A percentile compares a stretch with the other conserved stretches of the same genome.
Evolutionary conservation across 1,140 invertebrate genomes (phyloP).

Genomic region (Drosophila busckii): DNA sequence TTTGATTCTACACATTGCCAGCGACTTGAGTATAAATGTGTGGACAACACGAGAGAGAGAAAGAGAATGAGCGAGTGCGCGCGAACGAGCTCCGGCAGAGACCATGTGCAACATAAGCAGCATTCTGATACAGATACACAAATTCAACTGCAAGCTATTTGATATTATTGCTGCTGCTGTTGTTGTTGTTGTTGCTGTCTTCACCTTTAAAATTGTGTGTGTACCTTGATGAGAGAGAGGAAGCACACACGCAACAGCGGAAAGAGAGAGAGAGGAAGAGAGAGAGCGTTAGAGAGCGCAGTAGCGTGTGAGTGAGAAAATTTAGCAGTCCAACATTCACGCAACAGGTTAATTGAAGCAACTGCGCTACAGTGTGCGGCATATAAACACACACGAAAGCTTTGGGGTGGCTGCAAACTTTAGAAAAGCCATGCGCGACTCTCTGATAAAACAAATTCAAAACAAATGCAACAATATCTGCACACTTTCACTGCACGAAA

Average conservation of each 20-base stretch:
- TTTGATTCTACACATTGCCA: constrained; percentile 16
- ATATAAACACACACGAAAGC: constrained; percentile 6
- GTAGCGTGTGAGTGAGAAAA: too few relatives aligned
- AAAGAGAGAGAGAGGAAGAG: constrained; percentile 2
- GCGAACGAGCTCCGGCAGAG: constrained; percentile 13
- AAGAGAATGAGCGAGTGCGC: constrained; percentile 8
- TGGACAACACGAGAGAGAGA: too few relatives aligned
- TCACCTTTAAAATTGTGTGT: constrained; percentile 35
- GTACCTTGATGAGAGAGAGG: constrained; percentile 25
- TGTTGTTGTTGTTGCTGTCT: constrained; percentile 6
- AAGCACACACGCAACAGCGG: not conserved
- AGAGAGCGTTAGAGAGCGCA: too few relatives aligned
- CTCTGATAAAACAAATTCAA: constrained; percentile 22
- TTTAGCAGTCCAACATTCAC: too few relatives aligned
- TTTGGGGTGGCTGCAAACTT: constrained; percentile 10
- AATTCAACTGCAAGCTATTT: constrained; percentile 17
- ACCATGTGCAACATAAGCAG: constrained; percentile 63
- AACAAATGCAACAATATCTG: constrained; percentile 68
- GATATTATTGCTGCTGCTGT: too few relatives aligned
- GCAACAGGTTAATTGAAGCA: constrained; percentile 64
- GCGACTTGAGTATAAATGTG: not conserved
- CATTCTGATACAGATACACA: constrained; percentile 44
- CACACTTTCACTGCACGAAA: constrained; percentile 62
- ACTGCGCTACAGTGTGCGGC: constrained; percentile 23
- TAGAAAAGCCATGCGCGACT: constrained; percentile 46